Base-by-base conservation (phyloP, 2,888 invertebrate species). In the Tuta absoluta region DNA sequence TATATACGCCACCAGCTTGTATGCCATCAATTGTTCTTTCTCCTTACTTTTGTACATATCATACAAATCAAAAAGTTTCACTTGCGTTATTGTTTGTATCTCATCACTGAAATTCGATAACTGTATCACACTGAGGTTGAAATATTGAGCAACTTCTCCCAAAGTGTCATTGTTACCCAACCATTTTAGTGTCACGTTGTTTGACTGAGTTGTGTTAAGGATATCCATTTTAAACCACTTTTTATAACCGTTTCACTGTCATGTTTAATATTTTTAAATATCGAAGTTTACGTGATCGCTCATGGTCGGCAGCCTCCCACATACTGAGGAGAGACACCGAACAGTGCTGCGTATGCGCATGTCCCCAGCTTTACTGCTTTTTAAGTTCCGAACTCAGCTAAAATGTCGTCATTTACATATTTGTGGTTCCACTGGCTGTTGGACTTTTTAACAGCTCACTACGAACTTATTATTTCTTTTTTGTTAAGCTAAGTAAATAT, bases 1-100 rank as follows among this genome's bases (percentile, higher is more conserved):
- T 14, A 92, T 72, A 64, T 93, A 94, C 28, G 93, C 93, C 38
- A 93, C 82, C 56, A 91, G 83, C 75, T 91, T 92, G 72, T 93
- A 94, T 38, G 92, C 74, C 65, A 85, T 75, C 66, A 93, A 76
- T 69, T 89, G 91, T 63, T 92, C 84, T 58, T 75, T 81, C 67
- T 88, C 87, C 59, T 76, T 78, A 28, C 76, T 77, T 65, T 78
- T 77, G 66, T 85, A 89, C 3, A 81, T 83, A 74, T 89, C 88
- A 53, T 83, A 88, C 51, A 87, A 74, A 71, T 87, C 82, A 24
- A 81, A 76, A 38, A 77, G 64, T 53, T 76, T 75, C 33, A 71
- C 76, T 23, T 80, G 72, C 12, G 76, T 76, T 88, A 67, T 78
- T 72, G 69, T 84, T 80, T 0, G 72, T 8, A 17, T 56, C 3